Evolutionary conservation across 1,140 invertebrate species (phyloP).

Genomic region (Chironomus tepperi): DNA sequence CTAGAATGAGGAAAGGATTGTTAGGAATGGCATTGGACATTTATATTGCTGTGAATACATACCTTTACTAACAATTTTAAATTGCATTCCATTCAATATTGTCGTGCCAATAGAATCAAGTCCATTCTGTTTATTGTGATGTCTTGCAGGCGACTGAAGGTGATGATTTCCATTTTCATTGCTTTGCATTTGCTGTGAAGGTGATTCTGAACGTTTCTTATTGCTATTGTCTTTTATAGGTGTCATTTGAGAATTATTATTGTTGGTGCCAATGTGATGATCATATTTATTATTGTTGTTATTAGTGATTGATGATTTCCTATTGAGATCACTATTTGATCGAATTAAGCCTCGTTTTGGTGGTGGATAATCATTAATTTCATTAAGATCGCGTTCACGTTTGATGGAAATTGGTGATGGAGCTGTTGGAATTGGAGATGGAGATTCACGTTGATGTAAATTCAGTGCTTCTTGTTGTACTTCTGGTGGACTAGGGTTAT

Average conservation of each 20-base stretch:
- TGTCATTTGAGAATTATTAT: conserved; percentile 6
- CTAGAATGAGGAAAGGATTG: conserved; percentile 39
- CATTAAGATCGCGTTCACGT: conserved; percentile 41
- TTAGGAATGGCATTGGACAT: too few relatives aligned
- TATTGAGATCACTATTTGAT: background rate
- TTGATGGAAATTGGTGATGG: conserved; percentile 41
- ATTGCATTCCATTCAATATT: conserved; percentile 55
- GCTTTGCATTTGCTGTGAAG: background rate
- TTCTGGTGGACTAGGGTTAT: conserved; percentile 26
- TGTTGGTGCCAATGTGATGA: background rate
- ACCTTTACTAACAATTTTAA: conserved; percentile 86
- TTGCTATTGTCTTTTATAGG: background rate
- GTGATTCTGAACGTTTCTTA: conserved; percentile 24
- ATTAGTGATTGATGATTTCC: background rate
- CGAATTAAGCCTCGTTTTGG: conserved; percentile 44
- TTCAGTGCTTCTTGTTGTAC: conserved; percentile 47
- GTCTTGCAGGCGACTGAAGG: conserved; percentile 14
- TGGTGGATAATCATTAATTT: conserved; percentile 36
- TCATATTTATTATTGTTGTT: conserved; percentile 8
- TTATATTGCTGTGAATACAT: conserved; percentile 27
- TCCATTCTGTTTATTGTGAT: conserved; percentile 28
- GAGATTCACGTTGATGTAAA: conserved; percentile 46
- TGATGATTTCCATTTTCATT: conserved; percentile 26
- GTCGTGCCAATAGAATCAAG: conserved; percentile 30
- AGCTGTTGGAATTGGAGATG: conserved; percentile 30